Base-by-base conservation (phyloP, 2,888 invertebrate genomes). In the Molanna angustata region DNA sequence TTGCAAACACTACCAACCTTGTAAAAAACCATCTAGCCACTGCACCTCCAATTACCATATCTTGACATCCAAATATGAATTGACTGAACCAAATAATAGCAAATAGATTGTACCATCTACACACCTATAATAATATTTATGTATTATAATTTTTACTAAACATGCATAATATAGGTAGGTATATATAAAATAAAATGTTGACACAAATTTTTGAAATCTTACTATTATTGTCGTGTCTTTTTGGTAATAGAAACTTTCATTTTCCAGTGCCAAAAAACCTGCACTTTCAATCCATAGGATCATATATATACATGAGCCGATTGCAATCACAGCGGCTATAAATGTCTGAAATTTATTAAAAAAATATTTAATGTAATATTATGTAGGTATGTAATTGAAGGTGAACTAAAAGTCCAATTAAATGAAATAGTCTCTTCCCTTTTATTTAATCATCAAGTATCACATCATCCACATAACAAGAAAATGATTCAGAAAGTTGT, bases 21-120 rank as follows among this genome's bases (percentile, higher is more conserved):
- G 80, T 73, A 65, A 86, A 86, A 65, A 82, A 86, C 85, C 85
- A 86, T 3, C 69, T 71, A 1, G 83, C 78, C 1, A 85, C 81
- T 6, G 84, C 73, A 7, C 84, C 82, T 35, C 83, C 83, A 50
- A 86, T 77, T 3, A 85, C 75, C 72, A 85, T 79, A 65, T 85
- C 82, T 62, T 86, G 84, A 64, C 83, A 84, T 18, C 82, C 84
- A 37, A 85, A 74, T 52, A 83, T 74, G 63, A 85, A 85, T 64
- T 85, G 83, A 35, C 76, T 70, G 54, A 81, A 75, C 86, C 86
- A 86, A 41, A 85, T 69, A 61, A 83, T 69, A 1, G 79, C 83
- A 43, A 85, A 68, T n/a, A 79, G 61, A 59, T 79, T 78, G 60
- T 74, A 72, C 73, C 77, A 74, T 52, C 76, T 66, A 2, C 76